Evolutionary conservation across 2,797 vertebrate genomes (phyloP), one percentile per base, ranked within the genome.

Genomic region (Monodelphis domestica): DNA sequence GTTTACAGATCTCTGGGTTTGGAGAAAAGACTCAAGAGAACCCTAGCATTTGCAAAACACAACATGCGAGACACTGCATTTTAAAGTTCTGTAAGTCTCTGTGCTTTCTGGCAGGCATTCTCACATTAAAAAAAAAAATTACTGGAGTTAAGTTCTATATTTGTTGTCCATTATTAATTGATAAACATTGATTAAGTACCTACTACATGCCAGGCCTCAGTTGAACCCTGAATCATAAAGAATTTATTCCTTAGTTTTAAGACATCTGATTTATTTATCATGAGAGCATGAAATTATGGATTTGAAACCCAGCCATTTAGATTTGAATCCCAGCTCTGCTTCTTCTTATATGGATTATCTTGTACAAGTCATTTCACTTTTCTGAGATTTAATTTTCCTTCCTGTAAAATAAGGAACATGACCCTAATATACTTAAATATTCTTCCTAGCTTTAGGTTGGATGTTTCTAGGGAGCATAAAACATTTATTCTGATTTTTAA

Each of bases 1-100:
- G 33, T 70, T 93, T 96, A 84, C 53, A 95, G 90, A 91, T 93
- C 29, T 56, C 90, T 50, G 56, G 30, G 91, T 1, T 91, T 97
- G 89, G 2, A 6, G 70, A 95, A 95, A 28, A 0, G 89, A 94
- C 56, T 89, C 1, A 95, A 45, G 53, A 96, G 95, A 97, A 92
- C 0, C 0, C 30, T 91, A n/a, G 88, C 12, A 94, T 88, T 87
- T 96, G 45, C 87, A 93, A 96, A 92, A 50, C 93, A 84, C 96
- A 93, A 3, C 51, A 87, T 95, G 95, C 89, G 51, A 94, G 45
- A 56, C 28, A 63, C 38, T 51, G 93, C 57, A 50, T 56, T 88
- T 89, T 93, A 28, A 59, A 94, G 15, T 45, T 84, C 7, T 11
- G 4, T 90, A 53, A 93, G 55, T 95, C 93, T n/a, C 52, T 50